Evolutionary conservation across 2,113 vertebrate genomes (phyloP), one percentile per base, ranked within the genome.

Genomic region (Anoura caudifer): DNA sequence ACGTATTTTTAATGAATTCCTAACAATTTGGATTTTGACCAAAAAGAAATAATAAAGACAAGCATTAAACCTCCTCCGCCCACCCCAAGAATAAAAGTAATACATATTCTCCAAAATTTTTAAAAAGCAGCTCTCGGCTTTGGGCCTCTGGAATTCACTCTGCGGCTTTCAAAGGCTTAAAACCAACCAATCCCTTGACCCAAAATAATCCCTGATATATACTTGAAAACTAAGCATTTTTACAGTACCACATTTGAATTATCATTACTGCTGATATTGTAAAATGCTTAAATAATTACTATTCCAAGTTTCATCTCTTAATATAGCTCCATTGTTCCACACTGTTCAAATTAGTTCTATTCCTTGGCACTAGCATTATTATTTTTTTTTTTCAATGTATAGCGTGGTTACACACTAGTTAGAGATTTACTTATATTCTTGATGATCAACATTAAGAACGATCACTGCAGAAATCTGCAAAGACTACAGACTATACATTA

Each of bases 71-170:
- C 38, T 92, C 84, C 24, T 50, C 45, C 72, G 41, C 0, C 5
- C 6, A 56, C 26, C 13, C 15, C 59, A 84, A 65, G 59, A 95
- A 96, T 93, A 94, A 95, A 95, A 94, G 26, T 81, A 93, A 90
- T 59, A 72, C 70, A 80, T 22, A 91, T 38, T 83, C 41, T 79
- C 54, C 11, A 22, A 16, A 63, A 63, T 87, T 91, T 83, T 93
- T 73, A 56, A 87, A 92, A 92, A 33, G 54, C 3, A 91, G 43
- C 59, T 33, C 43, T 95, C 20, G 80, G 28, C 20, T 90, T 93
- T 93, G 72, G 69, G 33, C 63, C 41, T 76, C 84, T 92, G 61
- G 52, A 83, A 95, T 87, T 73, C 87, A 80, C 84, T 93, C 63
- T 52, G 36, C 88, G 38, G 28, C 33, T 93, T 95, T 92, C 63